A percentile compares a stretch with the other conserved stretches of the same genome.
These are phyloP conservation scores for Corythornis vintsioides DNA, from an alignment of 2,113 vertebrate species.

Conservation along the genomic window DNA sequence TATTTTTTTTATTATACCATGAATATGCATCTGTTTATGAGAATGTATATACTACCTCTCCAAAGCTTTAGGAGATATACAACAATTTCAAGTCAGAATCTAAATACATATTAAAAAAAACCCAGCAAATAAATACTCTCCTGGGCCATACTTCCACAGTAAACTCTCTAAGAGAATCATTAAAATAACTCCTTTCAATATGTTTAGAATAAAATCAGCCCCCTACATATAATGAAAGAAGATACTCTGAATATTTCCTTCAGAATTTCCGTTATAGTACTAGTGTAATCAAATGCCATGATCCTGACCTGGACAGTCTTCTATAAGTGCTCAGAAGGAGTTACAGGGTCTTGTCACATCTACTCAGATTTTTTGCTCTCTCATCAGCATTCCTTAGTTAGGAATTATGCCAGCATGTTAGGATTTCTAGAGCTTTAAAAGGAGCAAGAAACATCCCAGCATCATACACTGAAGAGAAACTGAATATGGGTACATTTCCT, in stretches of 20 bases:
- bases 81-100: not conserved
- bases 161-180: not conserved
- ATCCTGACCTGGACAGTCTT: not conserved
- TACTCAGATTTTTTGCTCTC: not conserved
- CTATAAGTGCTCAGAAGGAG: not conserved
- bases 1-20: not conserved
- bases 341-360: not conserved
- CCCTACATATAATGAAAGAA: not conserved
- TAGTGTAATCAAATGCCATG: not conserved
- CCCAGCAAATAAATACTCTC: not conserved
- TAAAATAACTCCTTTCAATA: not conserved
- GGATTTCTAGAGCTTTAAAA: not conserved
- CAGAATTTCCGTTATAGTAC: not conserved
- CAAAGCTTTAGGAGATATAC: not conserved
- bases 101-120: not conserved
- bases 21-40: conserved; percentile 4
- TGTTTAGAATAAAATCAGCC: not conserved
- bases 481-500: not conserved
- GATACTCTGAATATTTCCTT: not conserved
- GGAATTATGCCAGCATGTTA: not conserved
- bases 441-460: not conserved
- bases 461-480: not conserved
- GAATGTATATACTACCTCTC: not conserved
- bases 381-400: not conserved
- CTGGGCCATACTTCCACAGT: not conserved